Conservation (phyloP, 2,797 vertebrate species). For the Bradypodion pumilum region DNA sequence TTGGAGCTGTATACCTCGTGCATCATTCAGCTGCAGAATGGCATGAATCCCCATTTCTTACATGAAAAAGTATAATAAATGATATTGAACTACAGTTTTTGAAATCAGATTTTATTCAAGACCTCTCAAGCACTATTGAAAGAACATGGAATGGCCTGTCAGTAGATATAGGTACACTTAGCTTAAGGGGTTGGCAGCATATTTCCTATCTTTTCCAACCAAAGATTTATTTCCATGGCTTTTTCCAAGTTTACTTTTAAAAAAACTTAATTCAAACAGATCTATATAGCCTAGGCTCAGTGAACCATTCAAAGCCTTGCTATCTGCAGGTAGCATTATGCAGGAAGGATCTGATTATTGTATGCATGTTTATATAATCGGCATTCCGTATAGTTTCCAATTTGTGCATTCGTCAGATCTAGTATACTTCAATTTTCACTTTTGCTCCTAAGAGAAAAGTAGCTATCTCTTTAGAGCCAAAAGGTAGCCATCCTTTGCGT, state of each 20-base stretch:
- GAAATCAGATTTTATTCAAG: neutral
- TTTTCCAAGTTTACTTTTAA: conserved; percentile 16
- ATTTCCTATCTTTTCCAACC: conserved; percentile 10
- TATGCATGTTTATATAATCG: conserved; percentile 68
- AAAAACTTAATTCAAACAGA: conserved; percentile 28
- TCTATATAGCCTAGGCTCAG: neutral
- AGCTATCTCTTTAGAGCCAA: neutral
- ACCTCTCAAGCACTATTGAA: neutral
- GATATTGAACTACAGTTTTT: neutral
- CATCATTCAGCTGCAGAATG: neutral
- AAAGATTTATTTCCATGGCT: neutral
- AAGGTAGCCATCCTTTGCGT: neutral
- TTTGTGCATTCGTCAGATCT: conserved; percentile 67
- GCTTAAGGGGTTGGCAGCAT: neutral
- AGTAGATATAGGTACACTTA: neutral
- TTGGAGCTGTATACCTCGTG: neutral
- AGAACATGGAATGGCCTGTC: neutral
- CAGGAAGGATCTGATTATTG: conserved; percentile 62
- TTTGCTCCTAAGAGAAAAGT: conserved; percentile 28
- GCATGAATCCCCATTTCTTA: neutral
- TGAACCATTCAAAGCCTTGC: conserved; percentile 37
- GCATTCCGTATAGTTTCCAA: conserved; percentile 59
- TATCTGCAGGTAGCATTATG: conserved; percentile 34
- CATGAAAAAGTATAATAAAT: neutral
- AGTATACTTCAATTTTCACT: conserved; percentile 55